Conservation (phyloP, 2,797 vertebrate species). For the Acipenser ruthenus region DNA sequence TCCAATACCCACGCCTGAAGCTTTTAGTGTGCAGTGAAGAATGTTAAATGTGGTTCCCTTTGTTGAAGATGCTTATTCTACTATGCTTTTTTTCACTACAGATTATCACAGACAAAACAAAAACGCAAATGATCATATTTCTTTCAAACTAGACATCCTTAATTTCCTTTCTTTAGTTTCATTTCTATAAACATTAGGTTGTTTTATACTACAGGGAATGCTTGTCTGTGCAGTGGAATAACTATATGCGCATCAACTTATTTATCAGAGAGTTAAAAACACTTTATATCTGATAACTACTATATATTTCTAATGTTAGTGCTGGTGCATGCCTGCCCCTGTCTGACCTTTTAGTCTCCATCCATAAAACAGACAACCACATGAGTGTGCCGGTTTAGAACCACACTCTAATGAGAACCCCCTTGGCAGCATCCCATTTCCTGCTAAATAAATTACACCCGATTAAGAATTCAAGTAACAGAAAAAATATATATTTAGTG, state of each 20-base stretch:
- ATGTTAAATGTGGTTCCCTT: no score
- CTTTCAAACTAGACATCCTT: no score
- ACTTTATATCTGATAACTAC: slow-evolving; percentile 42
- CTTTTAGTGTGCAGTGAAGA: no score
- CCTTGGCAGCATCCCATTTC: not conserved
- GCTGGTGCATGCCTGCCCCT: slow-evolving; percentile 26
- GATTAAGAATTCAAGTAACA: slow-evolving; percentile 1
- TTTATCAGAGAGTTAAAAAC: slow-evolving; percentile 32
- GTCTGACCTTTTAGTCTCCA: slow-evolving; percentile 37
- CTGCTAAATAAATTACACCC: not conserved
- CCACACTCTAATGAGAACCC: not conserved
- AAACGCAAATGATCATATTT: no score
- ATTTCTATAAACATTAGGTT: no score
- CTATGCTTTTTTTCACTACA: no score
- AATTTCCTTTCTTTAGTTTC: no score
- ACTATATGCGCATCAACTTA: slow-evolving; percentile 37
- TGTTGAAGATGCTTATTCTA: no score
- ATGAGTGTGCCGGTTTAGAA: not conserved
- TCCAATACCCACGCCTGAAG: no score
- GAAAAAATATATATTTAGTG: not conserved
- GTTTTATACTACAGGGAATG: slow-evolving; percentile 33
- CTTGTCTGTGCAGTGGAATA: slow-evolving; percentile 47
- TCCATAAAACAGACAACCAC: slow-evolving; percentile 24
- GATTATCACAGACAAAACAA: no score
- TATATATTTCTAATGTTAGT: slow-evolving; percentile 36